These are phyloP conservation scores for Lichenostomus cassidix DNA, from an alignment of 2,113 vertebrate genomes.

Conservation along the genomic window DNA sequence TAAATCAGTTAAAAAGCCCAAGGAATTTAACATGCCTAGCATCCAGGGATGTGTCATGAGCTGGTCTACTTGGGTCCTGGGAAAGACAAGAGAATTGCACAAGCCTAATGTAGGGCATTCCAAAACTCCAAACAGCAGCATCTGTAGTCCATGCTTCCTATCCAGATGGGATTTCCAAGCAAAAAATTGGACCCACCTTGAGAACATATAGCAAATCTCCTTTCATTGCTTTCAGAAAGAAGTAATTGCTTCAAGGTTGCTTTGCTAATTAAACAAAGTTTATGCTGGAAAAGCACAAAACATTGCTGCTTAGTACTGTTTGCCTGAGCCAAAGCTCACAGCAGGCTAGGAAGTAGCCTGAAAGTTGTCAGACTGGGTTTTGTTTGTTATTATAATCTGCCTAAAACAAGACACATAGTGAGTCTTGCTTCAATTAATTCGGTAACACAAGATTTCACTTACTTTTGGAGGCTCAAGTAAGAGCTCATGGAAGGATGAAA, in stretches of 20 bases:
- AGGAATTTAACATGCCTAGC: neutral
- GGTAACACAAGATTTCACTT: slow-evolving; percentile 9
- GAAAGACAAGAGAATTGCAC: neutral
- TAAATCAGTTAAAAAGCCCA: neutral
- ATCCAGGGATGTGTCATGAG: neutral
- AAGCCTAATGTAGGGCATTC: neutral
- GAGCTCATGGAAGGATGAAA: slow-evolving; percentile 94
- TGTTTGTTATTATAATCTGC: neutral
- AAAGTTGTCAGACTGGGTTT: neutral
- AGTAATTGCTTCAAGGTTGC: neutral
- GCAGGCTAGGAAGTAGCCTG: neutral
- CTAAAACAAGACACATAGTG: neutral
- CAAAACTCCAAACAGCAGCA: neutral
- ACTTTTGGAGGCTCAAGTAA: slow-evolving; percentile 97
- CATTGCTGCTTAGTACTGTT: neutral
- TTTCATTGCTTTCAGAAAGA: neutral
- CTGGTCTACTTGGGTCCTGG: neutral
- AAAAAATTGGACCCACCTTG: neutral
- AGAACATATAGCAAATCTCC: neutral
- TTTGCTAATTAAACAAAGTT: neutral
- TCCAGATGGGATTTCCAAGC: neutral
- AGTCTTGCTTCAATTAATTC: neutral
- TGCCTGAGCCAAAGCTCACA: neutral
- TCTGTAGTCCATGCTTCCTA: rapidly evolving
- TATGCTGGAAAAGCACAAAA: neutral